phyloP scores from a whole-genome alignment of 2,113 vertebrate species.

The Epinephelus moara region DNA sequence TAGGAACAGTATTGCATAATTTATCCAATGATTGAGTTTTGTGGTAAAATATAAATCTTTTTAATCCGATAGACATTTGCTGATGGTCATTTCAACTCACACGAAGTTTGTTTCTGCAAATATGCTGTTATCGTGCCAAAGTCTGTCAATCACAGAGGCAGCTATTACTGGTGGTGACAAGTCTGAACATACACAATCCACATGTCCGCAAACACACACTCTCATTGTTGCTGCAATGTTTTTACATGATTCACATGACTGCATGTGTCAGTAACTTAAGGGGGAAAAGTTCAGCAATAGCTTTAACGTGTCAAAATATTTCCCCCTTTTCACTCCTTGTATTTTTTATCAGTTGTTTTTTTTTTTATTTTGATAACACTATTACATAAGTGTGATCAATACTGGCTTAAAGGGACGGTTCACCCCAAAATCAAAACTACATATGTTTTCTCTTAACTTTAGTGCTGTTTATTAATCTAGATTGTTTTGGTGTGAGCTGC shows the following conservation, averaged over 20 bases:
- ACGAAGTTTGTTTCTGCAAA: conserved; percentile 43
- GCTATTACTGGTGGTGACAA: conserved; percentile 78
- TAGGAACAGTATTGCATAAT: neutral
- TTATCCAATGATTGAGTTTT: neutral
- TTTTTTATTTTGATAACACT: conserved; percentile 49
- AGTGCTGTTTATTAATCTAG: too few relatives aligned
- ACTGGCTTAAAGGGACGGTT: conserved; percentile 1
- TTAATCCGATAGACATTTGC: conserved; percentile 28
- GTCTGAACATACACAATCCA: conserved; percentile 70
- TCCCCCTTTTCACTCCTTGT: conserved; percentile 48
- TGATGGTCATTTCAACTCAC: conserved; percentile 27
- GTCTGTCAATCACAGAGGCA: conserved; percentile 80
- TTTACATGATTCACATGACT: conserved; percentile 48
- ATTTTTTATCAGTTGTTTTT: conserved; percentile 50
- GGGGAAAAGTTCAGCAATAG: conserved; percentile 39
- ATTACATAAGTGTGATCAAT: conserved; percentile 33
- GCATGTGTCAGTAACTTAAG: conserved; percentile 47
- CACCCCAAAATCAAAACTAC: too few relatives aligned
- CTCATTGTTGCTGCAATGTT: conserved; percentile 52
- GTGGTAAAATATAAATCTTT: neutral
- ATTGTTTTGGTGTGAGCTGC: too few relatives aligned
- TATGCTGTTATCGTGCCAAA: conserved; percentile 47
- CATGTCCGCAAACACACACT: conserved; percentile 55
- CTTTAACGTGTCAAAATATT: conserved; percentile 33
- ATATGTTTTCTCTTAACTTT: too few relatives aligned